phyloP scores from a whole-genome alignment of 1,140 invertebrate genomes.

The Aphis gossypii region DNA sequence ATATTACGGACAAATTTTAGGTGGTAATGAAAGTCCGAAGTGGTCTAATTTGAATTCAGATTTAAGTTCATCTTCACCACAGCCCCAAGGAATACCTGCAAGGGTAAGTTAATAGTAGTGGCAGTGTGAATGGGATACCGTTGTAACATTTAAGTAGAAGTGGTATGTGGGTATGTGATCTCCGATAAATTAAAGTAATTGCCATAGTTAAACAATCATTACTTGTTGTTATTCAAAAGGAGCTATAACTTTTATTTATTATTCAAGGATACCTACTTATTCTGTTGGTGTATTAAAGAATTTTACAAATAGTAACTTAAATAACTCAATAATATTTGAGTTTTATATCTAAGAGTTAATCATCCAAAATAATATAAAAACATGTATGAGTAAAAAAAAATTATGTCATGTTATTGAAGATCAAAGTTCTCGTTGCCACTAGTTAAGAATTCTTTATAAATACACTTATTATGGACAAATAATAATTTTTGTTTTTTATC shows the following conservation, averaged over 20 bases:
- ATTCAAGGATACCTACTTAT: not conserved
- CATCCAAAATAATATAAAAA: not conserved
- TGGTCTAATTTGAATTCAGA: constrained; percentile 66
- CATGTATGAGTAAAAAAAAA: not conserved
- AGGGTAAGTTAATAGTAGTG: constrained; percentile 59
- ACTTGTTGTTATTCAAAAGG: not conserved
- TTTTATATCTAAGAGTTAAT: not conserved
- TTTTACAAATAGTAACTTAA: not conserved
- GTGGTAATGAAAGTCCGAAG: constrained; percentile 67
- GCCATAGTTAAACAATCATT: not conserved
- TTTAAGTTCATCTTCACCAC: constrained; percentile 66
- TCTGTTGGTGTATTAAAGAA: not conserved
- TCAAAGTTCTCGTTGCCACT: not conserved
- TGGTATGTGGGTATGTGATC: not conserved
- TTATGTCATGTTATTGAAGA: not conserved
- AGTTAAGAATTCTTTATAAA: not conserved
- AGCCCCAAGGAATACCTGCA: constrained; percentile 62
- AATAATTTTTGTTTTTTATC: not conserved
- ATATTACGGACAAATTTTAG: constrained; percentile 63
- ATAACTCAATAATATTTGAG: not conserved
- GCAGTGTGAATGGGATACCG: not conserved
- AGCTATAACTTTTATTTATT: not conserved
- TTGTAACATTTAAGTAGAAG: not conserved
- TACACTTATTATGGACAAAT: not conserved
- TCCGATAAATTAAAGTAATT: not conserved